Evolutionary conservation across 2,113 vertebrate genomes (phyloP).

Genomic region (Rhabdomys dilectus): DNA sequence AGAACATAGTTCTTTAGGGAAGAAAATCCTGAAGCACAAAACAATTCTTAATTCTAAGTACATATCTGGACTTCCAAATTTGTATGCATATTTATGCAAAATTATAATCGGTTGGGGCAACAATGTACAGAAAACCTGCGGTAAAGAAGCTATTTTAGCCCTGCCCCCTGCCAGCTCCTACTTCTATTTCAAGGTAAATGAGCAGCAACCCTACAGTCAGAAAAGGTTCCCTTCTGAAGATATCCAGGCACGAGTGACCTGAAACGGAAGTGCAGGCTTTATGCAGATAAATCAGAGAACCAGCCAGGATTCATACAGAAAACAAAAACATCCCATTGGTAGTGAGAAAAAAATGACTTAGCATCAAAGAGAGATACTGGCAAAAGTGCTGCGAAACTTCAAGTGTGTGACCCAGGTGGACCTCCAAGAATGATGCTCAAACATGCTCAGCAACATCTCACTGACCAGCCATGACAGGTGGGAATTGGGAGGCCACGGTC

Average conservation of each 20-base stretch:
- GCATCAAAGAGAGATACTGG: neutral
- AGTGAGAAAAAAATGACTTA: neutral
- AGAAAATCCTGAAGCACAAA: neutral
- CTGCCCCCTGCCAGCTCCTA: neutral
- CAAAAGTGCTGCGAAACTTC: neutral
- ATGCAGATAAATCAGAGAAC: neutral
- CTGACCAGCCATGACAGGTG: too few relatives aligned
- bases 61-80: neutral
- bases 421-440: neutral
- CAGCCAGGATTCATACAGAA: neutral
- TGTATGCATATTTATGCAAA: neutral
- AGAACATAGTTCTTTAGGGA: neutral
- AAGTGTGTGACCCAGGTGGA: neutral
- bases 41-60: neutral
- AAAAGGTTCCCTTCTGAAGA: neutral
- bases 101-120: neutral
- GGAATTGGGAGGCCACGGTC: rapidly evolving
- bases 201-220: neutral
- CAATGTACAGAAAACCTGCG: neutral
- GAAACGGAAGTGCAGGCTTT: neutral
- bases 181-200: neutral
- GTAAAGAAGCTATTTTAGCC: neutral
- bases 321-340: neutral
- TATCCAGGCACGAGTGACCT: neutral
- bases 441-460: rapidly evolving